phyloP scores from a whole-genome alignment of 2,888 invertebrate genomes.

The Amorpha juglandis region DNA sequence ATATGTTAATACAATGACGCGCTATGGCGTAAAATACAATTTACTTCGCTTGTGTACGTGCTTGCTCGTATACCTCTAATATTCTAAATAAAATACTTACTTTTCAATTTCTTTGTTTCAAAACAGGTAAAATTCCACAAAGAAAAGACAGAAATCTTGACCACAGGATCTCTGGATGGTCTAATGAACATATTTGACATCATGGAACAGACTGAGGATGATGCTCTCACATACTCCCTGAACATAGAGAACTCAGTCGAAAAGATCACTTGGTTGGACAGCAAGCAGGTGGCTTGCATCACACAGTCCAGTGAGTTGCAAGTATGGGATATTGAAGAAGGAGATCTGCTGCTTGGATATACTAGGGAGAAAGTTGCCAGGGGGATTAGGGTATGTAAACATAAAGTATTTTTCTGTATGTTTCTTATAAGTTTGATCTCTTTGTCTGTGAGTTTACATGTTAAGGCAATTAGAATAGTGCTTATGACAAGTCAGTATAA shows the following conservation, averaged over 20 bases:
- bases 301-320: constrained; percentile 89
- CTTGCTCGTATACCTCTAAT: too few relatives aligned
- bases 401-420: too few relatives aligned
- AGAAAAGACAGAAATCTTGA: constrained; percentile 85
- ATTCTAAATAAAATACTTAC: not conserved
- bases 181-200: constrained; percentile 93
- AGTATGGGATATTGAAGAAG: constrained; percentile 87
- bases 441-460: too few relatives aligned
- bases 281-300: constrained; percentile 83
- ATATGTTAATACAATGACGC: too few relatives aligned
- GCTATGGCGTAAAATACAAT: too few relatives aligned
- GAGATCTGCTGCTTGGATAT: constrained; percentile 84
- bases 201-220: constrained; percentile 88
- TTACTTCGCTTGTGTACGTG: too few relatives aligned
- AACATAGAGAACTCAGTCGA: constrained; percentile 92
- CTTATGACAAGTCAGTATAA: too few relatives aligned
- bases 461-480: too few relatives aligned
- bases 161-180: constrained; percentile 92
- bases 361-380: constrained; percentile 84
- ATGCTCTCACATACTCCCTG: constrained; percentile 90
- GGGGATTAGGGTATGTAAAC: constrained; percentile 76
- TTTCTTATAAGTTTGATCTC: too few relatives aligned
- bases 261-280: constrained; percentile 83
- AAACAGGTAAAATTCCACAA: constrained; percentile 89
- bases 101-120: too few relatives aligned